A percentile compares a stretch with the other conserved stretches of the same genome.
These are phyloP conservation scores for Octomys mimax DNA, from an alignment of 2,797 vertebrate genomes.

Conservation along the genomic window DNA sequence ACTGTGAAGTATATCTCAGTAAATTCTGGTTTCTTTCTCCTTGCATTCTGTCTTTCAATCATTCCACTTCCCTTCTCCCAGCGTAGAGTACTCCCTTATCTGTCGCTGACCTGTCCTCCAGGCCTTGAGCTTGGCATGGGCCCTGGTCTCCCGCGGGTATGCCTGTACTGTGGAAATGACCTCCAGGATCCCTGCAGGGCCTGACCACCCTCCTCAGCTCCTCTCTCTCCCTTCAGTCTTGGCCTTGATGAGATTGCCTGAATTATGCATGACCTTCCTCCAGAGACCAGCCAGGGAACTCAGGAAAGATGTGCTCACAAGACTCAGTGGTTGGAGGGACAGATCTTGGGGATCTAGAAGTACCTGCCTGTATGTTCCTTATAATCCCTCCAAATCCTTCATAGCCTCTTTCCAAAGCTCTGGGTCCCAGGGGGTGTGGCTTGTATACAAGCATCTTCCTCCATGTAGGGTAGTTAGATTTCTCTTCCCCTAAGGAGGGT, in stretches of 20 bases:
- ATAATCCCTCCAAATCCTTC: neutral
- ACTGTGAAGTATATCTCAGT: neutral
- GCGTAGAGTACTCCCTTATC: neutral
- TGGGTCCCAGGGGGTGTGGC: neutral
- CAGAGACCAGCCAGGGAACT: neutral
- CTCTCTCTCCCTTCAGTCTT: neutral
- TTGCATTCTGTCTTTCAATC: neutral
- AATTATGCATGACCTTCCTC: neutral
- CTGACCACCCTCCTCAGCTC: neutral
- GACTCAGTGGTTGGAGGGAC: neutral
- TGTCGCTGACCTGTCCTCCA: neutral
- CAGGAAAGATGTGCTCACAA: neutral
- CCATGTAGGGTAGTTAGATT: neutral
- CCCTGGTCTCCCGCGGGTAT: neutral
- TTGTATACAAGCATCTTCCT: neutral
- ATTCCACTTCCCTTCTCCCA: neutral
- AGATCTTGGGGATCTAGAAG: neutral
- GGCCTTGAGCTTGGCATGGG: neutral
- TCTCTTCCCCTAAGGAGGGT: neutral
- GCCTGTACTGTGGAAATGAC: neutral
- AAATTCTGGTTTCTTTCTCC: neutral
- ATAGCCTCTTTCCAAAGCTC: neutral
- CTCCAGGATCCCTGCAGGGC: no score
- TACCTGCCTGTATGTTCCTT: neutral
- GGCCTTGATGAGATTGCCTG: neutral